phyloP scores from a whole-genome alignment of 1,140 invertebrate genomes.

The Helicoverpa zea region DNA sequence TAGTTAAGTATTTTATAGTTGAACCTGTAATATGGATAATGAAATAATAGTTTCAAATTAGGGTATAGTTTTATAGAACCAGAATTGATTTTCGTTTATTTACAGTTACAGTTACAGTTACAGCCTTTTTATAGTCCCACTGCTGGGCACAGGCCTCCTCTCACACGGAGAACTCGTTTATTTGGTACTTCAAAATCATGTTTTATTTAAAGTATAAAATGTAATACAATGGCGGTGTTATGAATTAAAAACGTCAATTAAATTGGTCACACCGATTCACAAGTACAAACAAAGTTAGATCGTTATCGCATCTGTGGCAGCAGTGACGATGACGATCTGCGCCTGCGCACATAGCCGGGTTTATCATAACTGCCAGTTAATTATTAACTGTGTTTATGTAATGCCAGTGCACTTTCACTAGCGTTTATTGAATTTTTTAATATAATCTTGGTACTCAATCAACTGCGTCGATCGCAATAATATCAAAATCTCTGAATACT shows the following conservation, averaged over 20 bases:
- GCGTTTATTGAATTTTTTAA: not conserved
- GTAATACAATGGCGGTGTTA: not conserved
- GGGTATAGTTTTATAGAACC: not conserved
- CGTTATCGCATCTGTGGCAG: slow-evolving; percentile 37
- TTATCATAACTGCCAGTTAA: not conserved
- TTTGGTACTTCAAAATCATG: too few relatives aligned
- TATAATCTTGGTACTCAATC: not conserved
- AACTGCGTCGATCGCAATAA: not conserved
- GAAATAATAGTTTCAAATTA: not conserved
- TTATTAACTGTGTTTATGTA: slow-evolving; percentile 20
- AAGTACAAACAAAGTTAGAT: slow-evolving; percentile 21
- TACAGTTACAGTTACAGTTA: too few relatives aligned
- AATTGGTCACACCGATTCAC: slow-evolving; percentile 35
- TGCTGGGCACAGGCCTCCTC: too few relatives aligned
- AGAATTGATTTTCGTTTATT: too few relatives aligned
- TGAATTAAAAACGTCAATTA: slow-evolving; percentile 1
- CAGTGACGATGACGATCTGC: slow-evolving; percentile 13
- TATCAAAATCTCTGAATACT: too few relatives aligned
- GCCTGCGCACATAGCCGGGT: not conserved
- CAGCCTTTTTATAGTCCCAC: too few relatives aligned
- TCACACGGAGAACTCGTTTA: too few relatives aligned
- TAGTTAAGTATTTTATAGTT: slow-evolving; percentile 8
- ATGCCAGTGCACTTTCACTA: slow-evolving; percentile 2
- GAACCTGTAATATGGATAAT: slow-evolving; percentile 10
- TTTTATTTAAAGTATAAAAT: too few relatives aligned